Evolutionary conservation across 2,797 vertebrate genomes (phyloP), one percentile per base, ranked within the genome.

Genomic region (Sebastes aleutianus): DNA sequence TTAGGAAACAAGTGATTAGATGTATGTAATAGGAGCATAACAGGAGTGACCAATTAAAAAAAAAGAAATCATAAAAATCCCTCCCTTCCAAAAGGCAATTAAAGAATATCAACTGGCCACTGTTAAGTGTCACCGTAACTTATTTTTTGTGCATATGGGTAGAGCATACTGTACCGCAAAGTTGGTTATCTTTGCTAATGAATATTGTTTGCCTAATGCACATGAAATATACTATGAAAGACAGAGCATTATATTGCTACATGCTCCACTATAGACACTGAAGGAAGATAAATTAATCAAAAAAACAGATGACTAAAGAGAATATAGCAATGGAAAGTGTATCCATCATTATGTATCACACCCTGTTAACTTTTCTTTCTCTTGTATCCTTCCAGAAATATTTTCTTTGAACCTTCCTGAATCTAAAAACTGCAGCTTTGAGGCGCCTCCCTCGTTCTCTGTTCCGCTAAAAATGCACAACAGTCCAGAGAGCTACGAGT

Each of bases 401-500:
- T 93, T 95, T 82, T 83, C 80, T 20, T 6, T 95, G 39, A 88
- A n/a, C 34, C 8, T 90, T 54, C 79, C 86, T 1, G 65, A 34
- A 32, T 74, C 87, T 4, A 95, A 95, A 87, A 78, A 79, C 62
- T 93, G 91, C 2, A 92, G 91, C 76, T 95, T 95, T 66, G 95
- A 93, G 36, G 87, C 85, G 27, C 90, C 95, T 29, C 97, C 98
- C 0, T 72, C 92, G 1, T 96, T 99, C 91, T 90, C 96, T 0
- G 96, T 97, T 29, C 95, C 95, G 0, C 89, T 98, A 16, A 97
- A 96, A 87, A 88, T 74, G 0, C 97, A 96, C 9, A 93, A 94
- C 22, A 96, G 95, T 85, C 96, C 95, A 1, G 90, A 90, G 0
- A 96, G 95, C 73, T 97, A 96, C 0, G 96, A 97, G 84, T 98